These are phyloP conservation scores for Conger conger DNA, from an alignment of 2,113 vertebrate genomes.

Conservation along the genomic window DNA sequence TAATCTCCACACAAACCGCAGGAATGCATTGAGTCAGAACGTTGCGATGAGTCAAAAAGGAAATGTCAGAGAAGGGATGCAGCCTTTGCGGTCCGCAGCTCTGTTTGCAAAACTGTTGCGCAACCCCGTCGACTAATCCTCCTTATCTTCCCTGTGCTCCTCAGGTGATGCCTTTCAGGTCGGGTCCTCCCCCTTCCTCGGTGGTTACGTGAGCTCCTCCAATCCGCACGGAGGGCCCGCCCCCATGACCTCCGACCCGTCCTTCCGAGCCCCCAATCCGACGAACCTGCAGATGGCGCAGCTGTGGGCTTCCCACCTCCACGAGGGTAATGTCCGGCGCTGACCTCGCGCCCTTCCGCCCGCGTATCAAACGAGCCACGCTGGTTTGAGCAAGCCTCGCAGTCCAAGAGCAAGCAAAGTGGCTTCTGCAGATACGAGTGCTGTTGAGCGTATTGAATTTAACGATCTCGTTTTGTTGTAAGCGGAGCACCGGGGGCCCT, in stretches of 20 bases:
- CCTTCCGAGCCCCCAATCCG: slow-evolving; percentile 77
- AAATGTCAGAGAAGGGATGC: neutral
- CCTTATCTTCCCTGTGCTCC: slow-evolving; percentile 14
- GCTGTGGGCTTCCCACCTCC: slow-evolving; percentile 72
- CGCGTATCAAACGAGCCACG: neutral
- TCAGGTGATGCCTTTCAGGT: slow-evolving; percentile 75
- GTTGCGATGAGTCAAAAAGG: neutral
- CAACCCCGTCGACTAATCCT: neutral
- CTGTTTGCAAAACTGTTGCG: neutral
- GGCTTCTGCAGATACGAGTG: neutral
- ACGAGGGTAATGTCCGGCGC: slow-evolving; percentile 67
- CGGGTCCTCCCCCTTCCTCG: slow-evolving; percentile 73
- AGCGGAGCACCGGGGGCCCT: slow-evolving; percentile 15
- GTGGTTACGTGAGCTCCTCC: slow-evolving; percentile 75
- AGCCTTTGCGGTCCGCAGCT: neutral
- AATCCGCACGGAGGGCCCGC: slow-evolving; percentile 41
- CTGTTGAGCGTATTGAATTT: slow-evolving; percentile 23
- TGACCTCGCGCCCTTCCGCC: no score
- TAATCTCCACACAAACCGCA: neutral
- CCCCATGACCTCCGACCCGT: slow-evolving; percentile 67
- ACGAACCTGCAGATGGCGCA: slow-evolving; percentile 80
- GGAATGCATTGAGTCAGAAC: neutral
- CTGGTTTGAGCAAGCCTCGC: neutral
- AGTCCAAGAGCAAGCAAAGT: slow-evolving; percentile 1
- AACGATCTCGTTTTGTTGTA: slow-evolving; percentile 30